Conservation (phyloP, 2,113 vertebrate genomes). For the Lamprotornis superbus region DNA sequence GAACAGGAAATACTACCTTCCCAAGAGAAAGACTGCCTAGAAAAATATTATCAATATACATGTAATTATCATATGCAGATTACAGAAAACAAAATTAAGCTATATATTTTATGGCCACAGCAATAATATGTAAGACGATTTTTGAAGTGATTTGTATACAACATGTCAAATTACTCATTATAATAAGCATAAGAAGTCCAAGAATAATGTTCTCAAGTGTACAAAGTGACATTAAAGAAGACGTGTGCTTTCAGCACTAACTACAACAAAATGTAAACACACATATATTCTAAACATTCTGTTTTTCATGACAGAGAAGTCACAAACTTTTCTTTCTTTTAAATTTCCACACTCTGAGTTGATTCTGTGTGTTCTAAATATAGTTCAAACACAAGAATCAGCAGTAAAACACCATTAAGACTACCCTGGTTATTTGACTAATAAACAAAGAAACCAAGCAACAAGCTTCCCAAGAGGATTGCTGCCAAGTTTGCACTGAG, state of each 20-base stretch:
- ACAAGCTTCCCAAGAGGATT: not conserved
- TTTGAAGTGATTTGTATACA: constrained; percentile 27
- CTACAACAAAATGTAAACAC: not conserved
- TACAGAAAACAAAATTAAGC: constrained; percentile 16
- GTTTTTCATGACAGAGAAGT: not conserved
- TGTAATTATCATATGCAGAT: constrained; percentile 16
- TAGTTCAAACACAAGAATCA: not conserved
- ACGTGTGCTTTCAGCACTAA: not conserved
- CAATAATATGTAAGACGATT: not conserved
- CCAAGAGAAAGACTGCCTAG: not conserved
- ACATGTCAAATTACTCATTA: not conserved
- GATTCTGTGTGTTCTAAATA: not conserved
- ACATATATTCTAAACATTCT: not conserved
- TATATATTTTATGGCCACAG: not conserved
- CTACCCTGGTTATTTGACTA: not conserved
- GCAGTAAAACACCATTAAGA: not conserved
- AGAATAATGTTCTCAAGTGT: not conserved
- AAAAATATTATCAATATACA: constrained; percentile 9
- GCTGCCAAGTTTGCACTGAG: not conserved
- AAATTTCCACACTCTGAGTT: not conserved
- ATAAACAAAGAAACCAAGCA: not conserved
- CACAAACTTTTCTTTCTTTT: not conserved
- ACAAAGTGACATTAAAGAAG: not conserved
- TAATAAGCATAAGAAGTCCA: not conserved
- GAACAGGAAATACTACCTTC: not conserved